These are phyloP conservation scores for Entomobrya multifasciata DNA, from an alignment of 2,888 invertebrate species.

Conservation along the genomic window DNA sequence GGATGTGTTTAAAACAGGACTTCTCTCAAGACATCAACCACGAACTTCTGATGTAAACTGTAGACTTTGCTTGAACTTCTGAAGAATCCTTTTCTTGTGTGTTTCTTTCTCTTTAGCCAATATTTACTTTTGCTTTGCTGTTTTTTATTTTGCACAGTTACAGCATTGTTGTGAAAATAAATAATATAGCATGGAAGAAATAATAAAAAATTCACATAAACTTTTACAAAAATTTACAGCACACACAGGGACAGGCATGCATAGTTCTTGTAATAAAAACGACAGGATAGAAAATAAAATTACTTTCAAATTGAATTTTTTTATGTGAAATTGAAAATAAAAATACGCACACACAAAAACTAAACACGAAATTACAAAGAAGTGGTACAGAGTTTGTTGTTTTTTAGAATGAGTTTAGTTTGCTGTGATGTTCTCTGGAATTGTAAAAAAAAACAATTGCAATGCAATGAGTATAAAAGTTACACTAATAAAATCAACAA, in stretches of 20 bases:
- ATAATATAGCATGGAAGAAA: too few species aligned
- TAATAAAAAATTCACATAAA: too few species aligned
- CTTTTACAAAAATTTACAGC: too few species aligned
- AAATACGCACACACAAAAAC: background rate
- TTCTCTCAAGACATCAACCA: conserved; percentile 5
- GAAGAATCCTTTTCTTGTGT: background rate
- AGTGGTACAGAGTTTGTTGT: background rate
- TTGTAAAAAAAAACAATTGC: background rate
- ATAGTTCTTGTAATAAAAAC: too few species aligned
- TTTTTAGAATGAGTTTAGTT: background rate
- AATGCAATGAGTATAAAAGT: background rate
- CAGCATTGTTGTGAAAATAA: background rate
- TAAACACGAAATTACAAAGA: background rate
- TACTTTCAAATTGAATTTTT: too few species aligned
- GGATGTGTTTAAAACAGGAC: conserved; percentile 36
- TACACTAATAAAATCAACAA: background rate
- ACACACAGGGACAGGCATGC: too few species aligned
- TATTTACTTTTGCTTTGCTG: background rate
- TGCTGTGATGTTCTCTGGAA: conserved; percentile 28
- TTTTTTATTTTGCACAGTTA: background rate
- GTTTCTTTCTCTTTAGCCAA: background rate
- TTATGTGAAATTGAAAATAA: too few species aligned
- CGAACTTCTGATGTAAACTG: too few species aligned
- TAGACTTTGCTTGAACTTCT: too few species aligned
- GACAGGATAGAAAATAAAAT: too few species aligned